Evolutionary conservation across 2,888 invertebrate genomes (phyloP).

Genomic region (Zaprionus bogoriensis): DNA sequence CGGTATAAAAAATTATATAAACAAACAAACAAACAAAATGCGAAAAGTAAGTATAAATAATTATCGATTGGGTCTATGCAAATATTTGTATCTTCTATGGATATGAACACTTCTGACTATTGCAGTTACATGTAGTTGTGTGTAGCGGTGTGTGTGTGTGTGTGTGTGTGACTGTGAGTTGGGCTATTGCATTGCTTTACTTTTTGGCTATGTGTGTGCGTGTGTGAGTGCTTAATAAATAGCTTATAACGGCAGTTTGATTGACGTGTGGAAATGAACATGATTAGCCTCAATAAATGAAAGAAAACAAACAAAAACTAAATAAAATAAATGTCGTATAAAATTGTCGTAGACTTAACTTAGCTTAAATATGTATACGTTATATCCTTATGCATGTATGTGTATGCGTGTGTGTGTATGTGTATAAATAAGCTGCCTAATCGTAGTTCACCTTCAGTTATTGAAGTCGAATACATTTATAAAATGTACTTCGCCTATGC

Average conservation of each 20-base stretch:
- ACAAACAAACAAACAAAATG: conserved; percentile 58
- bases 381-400: conserved; percentile 16
- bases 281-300: conserved; percentile 71
- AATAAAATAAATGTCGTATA: conserved; percentile 36
- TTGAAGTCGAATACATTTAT: conserved; percentile 73
- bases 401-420: background rate
- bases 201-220: conserved; percentile 47
- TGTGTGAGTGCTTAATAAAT: conserved; percentile 39
- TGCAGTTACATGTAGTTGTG: conserved; percentile 23
- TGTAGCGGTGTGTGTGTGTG: conserved; percentile 17
- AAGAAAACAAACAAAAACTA: conserved; percentile 60
- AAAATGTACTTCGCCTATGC: conserved; percentile 64
- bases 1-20: conserved; percentile 50
- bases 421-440: conserved; percentile 56
- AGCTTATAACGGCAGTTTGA: conserved; percentile 47
- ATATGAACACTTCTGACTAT: conserved; percentile 75
- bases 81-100: conserved; percentile 49
- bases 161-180: conserved; percentile 35
- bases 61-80: conserved; percentile 43
- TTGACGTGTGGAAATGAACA: conserved; percentile 36
- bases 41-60: conserved; percentile 37
- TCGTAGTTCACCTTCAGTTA: conserved; percentile 50
- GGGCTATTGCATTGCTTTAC: conserved; percentile 61
- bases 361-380: conserved; percentile 16
- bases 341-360: conserved; percentile 7